phyloP scores from a whole-genome alignment of 2,113 vertebrate species.

The Haliaeetus leucogaster region DNA sequence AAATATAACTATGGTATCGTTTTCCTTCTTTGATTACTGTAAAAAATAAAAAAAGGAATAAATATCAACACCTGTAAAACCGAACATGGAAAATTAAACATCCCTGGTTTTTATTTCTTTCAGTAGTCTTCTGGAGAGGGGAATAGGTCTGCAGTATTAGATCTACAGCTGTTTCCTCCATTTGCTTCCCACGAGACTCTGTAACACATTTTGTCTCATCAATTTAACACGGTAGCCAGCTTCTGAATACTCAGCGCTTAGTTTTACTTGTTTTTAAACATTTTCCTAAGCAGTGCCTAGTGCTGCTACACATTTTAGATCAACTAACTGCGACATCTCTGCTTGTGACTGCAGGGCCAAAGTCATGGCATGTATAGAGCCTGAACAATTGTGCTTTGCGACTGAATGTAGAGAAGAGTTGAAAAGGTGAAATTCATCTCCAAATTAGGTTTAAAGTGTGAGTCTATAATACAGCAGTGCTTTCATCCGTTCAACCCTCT shows the following conservation, averaged over 20 bases:
- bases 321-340: not conserved
- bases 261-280: not conserved
- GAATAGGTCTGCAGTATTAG: not conserved
- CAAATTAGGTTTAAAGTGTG: constrained; percentile 1
- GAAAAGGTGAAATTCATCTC: constrained; percentile 14
- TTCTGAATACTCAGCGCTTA: not conserved
- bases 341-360: not conserved
- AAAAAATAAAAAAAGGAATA: not conserved
- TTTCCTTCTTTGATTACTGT: not conserved
- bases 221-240: not conserved
- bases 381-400: not conserved
- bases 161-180: not conserved
- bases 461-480: not conserved
- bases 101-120: not conserved
- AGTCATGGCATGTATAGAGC: not conserved
- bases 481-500: not conserved
- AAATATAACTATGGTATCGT: not conserved
- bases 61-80: not conserved
- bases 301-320: not conserved
- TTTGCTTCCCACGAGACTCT: not conserved
- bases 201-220: not conserved
- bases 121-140: not conserved
- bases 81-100: not conserved
- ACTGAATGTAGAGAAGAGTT: not conserved
- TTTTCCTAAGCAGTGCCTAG: not conserved